A percentile compares a stretch with the other conserved stretches of the same genome.
phyloP scores from a whole-genome alignment of 2,113 vertebrate genomes.

The Onychorhynchus coronatus region DNA sequence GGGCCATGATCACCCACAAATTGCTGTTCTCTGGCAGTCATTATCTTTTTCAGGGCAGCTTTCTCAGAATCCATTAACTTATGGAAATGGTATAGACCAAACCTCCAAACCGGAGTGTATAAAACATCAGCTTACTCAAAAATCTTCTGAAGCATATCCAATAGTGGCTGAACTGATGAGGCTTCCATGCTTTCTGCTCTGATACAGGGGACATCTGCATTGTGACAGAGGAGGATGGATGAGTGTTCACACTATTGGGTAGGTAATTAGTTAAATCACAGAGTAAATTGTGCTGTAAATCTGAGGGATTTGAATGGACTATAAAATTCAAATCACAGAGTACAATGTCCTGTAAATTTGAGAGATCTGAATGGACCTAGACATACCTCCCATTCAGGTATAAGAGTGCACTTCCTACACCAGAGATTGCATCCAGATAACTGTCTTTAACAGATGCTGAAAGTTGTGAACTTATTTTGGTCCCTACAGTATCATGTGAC shows the following conservation, averaged over 20 bases:
- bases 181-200: fast-evolving
- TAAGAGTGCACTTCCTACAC: neutral
- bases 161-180: neutral
- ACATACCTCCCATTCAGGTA: neutral
- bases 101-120: neutral
- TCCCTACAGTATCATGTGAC: neutral
- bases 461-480: neutral
- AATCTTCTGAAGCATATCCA: neutral
- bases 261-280: neutral
- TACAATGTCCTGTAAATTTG: neutral
- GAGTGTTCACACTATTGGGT: neutral
- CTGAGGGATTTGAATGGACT: neutral
- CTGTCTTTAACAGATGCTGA: neutral
- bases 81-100: neutral
- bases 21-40: neutral
- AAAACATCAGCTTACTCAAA: neutral
- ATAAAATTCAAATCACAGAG: neutral
- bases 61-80: neutral
- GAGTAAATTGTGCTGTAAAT: neutral
- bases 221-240: neutral
- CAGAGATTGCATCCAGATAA: neutral
- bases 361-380: neutral
- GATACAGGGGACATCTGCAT: fast-evolving
- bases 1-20: neutral
- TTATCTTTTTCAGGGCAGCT: neutral